phyloP scores from a whole-genome alignment of 2,113 vertebrate genomes.

The Platysteira castanea region DNA sequence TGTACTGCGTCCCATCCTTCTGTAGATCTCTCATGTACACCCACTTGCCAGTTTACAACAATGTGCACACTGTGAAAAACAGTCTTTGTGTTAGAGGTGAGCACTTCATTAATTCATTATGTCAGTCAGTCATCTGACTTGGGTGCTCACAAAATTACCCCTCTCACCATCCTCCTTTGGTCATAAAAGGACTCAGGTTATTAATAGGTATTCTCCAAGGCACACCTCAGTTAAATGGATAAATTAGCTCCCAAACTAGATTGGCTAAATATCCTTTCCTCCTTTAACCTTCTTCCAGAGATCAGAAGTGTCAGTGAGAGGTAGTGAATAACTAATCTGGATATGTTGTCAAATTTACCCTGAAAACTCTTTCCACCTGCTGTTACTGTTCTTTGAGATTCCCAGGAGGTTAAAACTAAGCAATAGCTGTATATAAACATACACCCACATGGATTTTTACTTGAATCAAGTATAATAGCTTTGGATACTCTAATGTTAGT shows the following conservation, averaged over 20 bases:
- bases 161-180: not conserved
- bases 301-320: not conserved
- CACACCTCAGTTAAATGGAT: not conserved
- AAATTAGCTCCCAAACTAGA: not conserved
- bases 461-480: not conserved
- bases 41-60: not conserved
- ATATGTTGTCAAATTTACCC: not conserved
- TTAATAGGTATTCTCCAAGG: not conserved
- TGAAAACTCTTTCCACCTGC: slow-evolving; percentile 6
- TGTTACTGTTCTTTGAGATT: slow-evolving; percentile 9
- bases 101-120: not conserved
- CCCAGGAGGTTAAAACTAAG: slow-evolving; percentile 26
- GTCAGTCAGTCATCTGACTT: not conserved
- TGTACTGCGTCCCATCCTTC: not conserved
- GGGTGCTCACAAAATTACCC: not conserved
- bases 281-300: not conserved
- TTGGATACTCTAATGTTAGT: not conserved
- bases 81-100: not conserved
- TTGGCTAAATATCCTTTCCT: not conserved
- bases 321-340: not conserved
- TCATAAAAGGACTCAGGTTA: not conserved
- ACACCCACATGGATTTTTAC: slow-evolving; percentile 3
- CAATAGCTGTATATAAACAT: slow-evolving; percentile 41
- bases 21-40: not conserved
- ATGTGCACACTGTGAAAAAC: not conserved